Percentiles rank a stretch among this genome's conserved stretches.
These are phyloP conservation scores for Ophioderma brevispina DNA, from an alignment of 35 echinoderm and acorn worm genomes.

Conservation along the genomic window DNA sequence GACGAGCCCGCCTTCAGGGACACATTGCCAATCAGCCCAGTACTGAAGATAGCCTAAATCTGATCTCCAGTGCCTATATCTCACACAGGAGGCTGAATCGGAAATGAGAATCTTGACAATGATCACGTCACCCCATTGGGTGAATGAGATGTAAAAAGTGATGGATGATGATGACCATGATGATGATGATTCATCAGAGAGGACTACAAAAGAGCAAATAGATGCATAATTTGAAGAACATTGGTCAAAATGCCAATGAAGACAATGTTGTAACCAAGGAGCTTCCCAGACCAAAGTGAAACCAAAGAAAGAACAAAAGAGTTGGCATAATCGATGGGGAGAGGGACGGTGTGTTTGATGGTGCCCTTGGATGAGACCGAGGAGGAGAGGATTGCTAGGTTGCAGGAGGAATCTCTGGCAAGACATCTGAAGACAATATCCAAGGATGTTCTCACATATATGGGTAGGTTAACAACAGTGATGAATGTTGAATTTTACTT, in stretches of 20 bases:
- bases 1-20: background rate
- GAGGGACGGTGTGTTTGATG: background rate
- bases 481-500: too few species aligned
- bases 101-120: too few species aligned
- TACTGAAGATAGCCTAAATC: background rate
- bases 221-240: too few species aligned
- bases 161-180: background rate
- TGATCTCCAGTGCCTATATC: too few species aligned
- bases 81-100: too few species aligned
- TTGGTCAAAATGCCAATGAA: too few species aligned
- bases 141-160: background rate
- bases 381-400: conserved; percentile 55
- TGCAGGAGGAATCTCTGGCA: conserved; percentile 74
- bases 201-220: too few species aligned
- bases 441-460: conserved; percentile 73
- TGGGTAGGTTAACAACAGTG: conserved; percentile 92
- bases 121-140: too few species aligned
- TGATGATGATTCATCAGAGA: background rate
- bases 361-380: conserved; percentile 28
- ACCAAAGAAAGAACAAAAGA: background rate
- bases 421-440: conserved; percentile 81
- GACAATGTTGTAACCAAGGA: too few species aligned
- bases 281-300: too few species aligned
- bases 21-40: background rate
- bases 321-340: background rate